A percentile compares a stretch with the other conserved stretches of the same genome.
These are phyloP conservation scores for Lindbergichthys nudifrons DNA, from an alignment of 2,797 vertebrate genomes.

Conservation along the genomic window DNA sequence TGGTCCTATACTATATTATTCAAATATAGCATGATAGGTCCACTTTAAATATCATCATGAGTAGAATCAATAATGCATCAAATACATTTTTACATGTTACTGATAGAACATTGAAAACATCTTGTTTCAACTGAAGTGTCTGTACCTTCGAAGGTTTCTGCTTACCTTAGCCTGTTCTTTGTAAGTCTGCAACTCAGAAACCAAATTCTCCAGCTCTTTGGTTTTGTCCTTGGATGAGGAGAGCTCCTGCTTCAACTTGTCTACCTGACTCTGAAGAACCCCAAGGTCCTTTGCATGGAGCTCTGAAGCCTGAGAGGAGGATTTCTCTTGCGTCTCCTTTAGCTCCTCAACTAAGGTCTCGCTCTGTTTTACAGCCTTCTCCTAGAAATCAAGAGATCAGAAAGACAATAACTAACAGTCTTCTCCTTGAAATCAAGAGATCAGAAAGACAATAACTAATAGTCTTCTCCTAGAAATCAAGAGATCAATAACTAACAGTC, in stretches of 20 bases:
- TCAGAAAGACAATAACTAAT: background rate
- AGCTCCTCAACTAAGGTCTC: conserved; percentile 82
- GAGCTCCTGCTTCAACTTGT: conserved; percentile 82
- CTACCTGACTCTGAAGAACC: conserved; percentile 77
- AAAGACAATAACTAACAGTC: background rate
- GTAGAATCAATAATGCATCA: conserved; percentile 3
- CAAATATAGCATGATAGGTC: no score
- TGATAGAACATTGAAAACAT: background rate
- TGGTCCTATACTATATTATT: no score
- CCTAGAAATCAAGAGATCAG: conserved; percentile 75
- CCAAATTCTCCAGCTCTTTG: conserved; percentile 80
- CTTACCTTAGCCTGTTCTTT: conserved; percentile 90
- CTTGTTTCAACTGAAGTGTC: background rate
- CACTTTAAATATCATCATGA: background rate
- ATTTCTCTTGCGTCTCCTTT: conserved; percentile 84
- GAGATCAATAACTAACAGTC: no score
- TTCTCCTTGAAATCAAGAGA: no score
- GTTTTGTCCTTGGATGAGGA: conserved; percentile 76
- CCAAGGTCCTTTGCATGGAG: conserved; percentile 80
- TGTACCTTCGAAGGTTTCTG: background rate
- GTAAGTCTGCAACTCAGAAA: conserved; percentile 86
- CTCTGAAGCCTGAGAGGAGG: conserved; percentile 78
- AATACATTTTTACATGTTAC: background rate
- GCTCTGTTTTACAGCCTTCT: conserved; percentile 81
- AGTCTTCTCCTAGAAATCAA: no score